A percentile compares a stretch with the other conserved stretches of the same genome.
Conservation (phyloP, 2,113 vertebrate species). For the Eulemur macaco region DNA sequence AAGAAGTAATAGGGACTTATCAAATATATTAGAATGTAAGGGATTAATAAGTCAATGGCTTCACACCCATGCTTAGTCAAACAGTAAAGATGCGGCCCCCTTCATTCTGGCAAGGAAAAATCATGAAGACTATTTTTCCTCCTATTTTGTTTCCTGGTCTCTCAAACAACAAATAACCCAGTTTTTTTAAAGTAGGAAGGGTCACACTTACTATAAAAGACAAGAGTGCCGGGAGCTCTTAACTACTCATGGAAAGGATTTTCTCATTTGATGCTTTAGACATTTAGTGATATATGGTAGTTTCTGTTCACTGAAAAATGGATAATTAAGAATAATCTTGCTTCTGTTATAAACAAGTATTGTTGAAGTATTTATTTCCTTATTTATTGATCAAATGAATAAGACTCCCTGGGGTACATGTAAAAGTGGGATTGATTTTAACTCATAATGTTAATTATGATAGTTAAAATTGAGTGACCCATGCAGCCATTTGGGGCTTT, state of each 20-base stretch:
- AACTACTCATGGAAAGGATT: neutral
- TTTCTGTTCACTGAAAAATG: neutral
- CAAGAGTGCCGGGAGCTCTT: neutral
- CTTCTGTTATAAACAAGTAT: neutral
- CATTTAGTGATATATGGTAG: neutral
- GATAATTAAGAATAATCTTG: neutral
- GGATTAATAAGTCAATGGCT: neutral
- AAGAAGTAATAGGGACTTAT: neutral
- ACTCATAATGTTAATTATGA: neutral
- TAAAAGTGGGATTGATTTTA: slow-evolving; percentile 38
- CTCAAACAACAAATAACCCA: neutral
- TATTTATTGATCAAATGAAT: neutral
- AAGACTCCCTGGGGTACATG: neutral
- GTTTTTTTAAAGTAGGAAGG: neutral
- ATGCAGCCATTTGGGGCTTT: neutral
- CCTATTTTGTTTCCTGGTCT: neutral
- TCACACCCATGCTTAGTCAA: neutral
- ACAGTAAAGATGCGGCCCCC: neutral
- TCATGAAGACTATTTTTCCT: neutral
- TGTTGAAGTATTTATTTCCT: neutral
- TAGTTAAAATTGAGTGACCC: slow-evolving; percentile 12
- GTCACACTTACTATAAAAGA: neutral
- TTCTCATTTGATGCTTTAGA: slow-evolving; percentile 8
- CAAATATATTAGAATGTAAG: neutral
- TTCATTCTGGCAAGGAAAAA: neutral